These are phyloP conservation scores for Diadegma fenestrale DNA, from an alignment of 2,888 invertebrate species.

Conservation along the genomic window DNA sequence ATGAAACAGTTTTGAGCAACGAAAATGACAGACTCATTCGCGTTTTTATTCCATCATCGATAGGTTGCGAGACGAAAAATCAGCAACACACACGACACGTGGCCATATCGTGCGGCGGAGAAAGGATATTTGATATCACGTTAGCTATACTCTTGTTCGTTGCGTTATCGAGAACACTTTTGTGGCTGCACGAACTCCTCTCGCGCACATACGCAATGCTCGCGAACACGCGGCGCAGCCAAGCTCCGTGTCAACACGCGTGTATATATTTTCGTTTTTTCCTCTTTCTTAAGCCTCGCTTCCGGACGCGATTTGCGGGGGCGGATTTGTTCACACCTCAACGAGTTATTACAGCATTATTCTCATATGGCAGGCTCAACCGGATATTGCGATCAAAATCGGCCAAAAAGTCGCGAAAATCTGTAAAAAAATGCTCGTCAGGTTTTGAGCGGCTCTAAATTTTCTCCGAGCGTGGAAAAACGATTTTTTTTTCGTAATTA, in stretches of 20 bases:
- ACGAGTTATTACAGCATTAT: slow-evolving; percentile 63
- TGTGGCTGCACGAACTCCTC: slow-evolving; percentile 49
- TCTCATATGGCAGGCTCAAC: slow-evolving; percentile 43
- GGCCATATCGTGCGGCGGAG: slow-evolving; percentile 37
- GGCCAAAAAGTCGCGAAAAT: slow-evolving; percentile 13
- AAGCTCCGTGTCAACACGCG: neutral
- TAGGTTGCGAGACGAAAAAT: slow-evolving; percentile 15
- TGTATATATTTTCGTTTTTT: slow-evolving; percentile 9
- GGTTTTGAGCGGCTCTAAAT: neutral
- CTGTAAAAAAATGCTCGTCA: neutral
- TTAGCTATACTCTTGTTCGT: slow-evolving; percentile 41
- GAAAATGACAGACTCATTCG: neutral
- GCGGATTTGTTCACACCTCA: slow-evolving; percentile 64
- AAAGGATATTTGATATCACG: slow-evolving; percentile 63
- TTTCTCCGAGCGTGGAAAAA: slow-evolving; percentile 1
- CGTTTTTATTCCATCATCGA: slow-evolving; percentile 8
- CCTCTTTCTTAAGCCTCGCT: slow-evolving; percentile 57
- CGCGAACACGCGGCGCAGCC: neutral
- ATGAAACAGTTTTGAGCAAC: too few relatives aligned
- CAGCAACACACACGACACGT: slow-evolving; percentile 33
- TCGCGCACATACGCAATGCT: slow-evolving; percentile 38
- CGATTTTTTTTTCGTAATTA: neutral
- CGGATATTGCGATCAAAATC: slow-evolving; percentile 48
- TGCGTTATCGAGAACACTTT: slow-evolving; percentile 63
- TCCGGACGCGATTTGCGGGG: slow-evolving; percentile 61